Base-by-base conservation (phyloP, 1,140 invertebrate species). In the Sinella curviseta region DNA sequence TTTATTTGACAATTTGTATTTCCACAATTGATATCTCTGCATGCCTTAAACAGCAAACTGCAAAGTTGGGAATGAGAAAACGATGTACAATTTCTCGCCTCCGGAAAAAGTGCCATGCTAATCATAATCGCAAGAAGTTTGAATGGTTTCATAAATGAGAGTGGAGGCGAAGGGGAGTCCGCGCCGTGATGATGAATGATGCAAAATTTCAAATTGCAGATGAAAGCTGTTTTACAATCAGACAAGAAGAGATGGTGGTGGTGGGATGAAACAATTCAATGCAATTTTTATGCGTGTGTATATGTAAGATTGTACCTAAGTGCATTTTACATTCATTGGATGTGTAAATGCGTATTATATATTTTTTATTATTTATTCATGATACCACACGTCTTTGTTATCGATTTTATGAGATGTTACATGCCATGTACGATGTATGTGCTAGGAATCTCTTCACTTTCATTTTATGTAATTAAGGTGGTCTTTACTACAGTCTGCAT, bases 21-120 rank as follows among this genome's bases (percentile, higher is more conserved):
- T 12, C 39, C 8, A 48, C 8, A 12, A 48, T 20, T 48, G 39
- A 12, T 48, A 48, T 20, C 39, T 48, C 39, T 48, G 20, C 39
- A 12, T 48, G 39, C 39, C 39, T 48, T 48, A 48, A 48, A 48
- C 8, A 48, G 8, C 39, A 48, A 12, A 48, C 20, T 48, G 8
- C 8, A 48, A 20, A 12, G 8, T 48, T 48, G 39, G 39, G 20
- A 12, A 48, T 20, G 8, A 48, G 39, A 48, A 12, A 8, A 48
- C 20, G 39, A 48, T 60, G 57, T 48, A 17, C 4, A 60, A n/a
- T 70, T 70, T 70, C 65, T 70, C 65, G 65, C 65, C 65, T 70
- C 65, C 65, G 65, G 65, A 33, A 70, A 60, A 70, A 70, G 8
- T 8, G 8, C 8, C 8, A 14, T 33, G 28, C 12, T n/a, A 70